Evolutionary conservation across 2,888 invertebrate species (phyloP), one percentile per base, ranked within the genome.

Genomic region (Andrena marginata): DNA sequence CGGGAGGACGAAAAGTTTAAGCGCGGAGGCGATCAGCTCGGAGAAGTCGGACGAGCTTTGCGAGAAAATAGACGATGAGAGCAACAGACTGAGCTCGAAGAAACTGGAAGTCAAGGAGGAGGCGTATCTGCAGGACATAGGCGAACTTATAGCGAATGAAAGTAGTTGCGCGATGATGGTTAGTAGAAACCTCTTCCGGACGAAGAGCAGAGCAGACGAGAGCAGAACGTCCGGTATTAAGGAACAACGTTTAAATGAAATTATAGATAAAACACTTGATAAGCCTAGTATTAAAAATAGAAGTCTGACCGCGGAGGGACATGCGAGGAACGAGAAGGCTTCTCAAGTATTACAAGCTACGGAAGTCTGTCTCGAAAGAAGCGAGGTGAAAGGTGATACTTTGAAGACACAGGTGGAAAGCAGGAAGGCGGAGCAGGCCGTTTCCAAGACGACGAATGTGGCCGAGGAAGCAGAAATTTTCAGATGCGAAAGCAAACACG

Each of bases 1-100:
- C 20, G 87, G 89, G 3, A 85, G 90, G 42, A 93, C 93, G 33
- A 91, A 92, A 35, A 90, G 90, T 4, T 85, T 91, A 2, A 93
- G 93, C 78, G 92, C 91, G 5, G 92, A 92, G 26, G 91, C 90
- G 33, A 86, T 92, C 23, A 92, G 91, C 35, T 90, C 90, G 13
- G 92, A 88, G 4, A 92, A 89, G 4, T 90, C 90, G 0, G 92
- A 92, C 48, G 92, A 92, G 7, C 73, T 85, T 29, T 86, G 86
- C 3, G 89, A 89, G n/a, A 89, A 89, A 33, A 82, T 83, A 5
- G 82, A 80, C 7, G 90, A 91, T 31, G 90, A 88, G 35, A 88
- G 78, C 31, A 91, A 86, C 51, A 88, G 87, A 86, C 78, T 82
- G 84, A 84, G 59, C 33, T 23, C 62, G 8, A 82, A 51, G n/a